A percentile compares a stretch with the other conserved stretches of the same genome.
phyloP scores from a whole-genome alignment of 2,888 invertebrate genomes.

The Dorcus hopei region DNA sequence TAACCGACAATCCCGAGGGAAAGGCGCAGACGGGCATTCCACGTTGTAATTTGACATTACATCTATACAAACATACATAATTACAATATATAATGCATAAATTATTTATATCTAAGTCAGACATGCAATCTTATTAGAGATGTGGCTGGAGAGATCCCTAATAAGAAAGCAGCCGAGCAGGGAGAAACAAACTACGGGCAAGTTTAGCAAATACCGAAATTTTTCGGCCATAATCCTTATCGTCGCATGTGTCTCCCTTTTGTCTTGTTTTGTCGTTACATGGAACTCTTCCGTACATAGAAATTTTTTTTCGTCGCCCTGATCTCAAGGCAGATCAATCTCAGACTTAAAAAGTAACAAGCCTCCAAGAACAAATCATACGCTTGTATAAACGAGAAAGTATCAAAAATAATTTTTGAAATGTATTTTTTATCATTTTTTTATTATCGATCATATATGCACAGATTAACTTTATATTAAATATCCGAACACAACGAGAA shows the following conservation, averaged over 20 bases:
- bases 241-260: neutral
- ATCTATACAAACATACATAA: slow-evolving; percentile 47
- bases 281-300: slow-evolving; percentile 13
- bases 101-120: slow-evolving; percentile 30
- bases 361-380: neutral
- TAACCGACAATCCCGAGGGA: neutral
- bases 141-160: slow-evolving; percentile 73
- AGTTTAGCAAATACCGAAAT: no score
- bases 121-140: slow-evolving; percentile 60
- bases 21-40: neutral
- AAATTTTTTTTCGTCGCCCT: slow-evolving; percentile 8
- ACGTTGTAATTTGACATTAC: slow-evolving; percentile 27
- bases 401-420: slow-evolving; percentile 9
- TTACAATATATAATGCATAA: slow-evolving; percentile 36
- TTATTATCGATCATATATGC: neutral
- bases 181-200: neutral
- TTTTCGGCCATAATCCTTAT: no score
- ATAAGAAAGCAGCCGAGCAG: slow-evolving; percentile 57
- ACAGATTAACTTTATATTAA: neutral
- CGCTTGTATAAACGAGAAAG: neutral
- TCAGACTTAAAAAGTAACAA: neutral
- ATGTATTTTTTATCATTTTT: slow-evolving; percentile 10
- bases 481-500: neutral
- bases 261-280: slow-evolving; percentile 15
- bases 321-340: neutral